Base-by-base conservation (phyloP, 2,888 invertebrate genomes). In the Orthosia incerta region DNA sequence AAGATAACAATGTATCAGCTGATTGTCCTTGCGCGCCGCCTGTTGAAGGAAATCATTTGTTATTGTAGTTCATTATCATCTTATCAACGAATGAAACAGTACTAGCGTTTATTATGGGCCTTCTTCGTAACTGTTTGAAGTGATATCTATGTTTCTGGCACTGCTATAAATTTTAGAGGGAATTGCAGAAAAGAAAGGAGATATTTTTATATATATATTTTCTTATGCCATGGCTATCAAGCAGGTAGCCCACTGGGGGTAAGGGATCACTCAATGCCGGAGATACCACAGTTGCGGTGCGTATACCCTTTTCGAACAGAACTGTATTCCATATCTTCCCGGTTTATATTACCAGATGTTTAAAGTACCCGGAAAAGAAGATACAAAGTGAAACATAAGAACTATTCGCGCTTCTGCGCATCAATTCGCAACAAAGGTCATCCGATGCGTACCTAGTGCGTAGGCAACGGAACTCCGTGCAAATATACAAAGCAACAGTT, bases 1-100 rank as follows among this genome's bases (percentile, higher is more conserved):
- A 82, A 82, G 83, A 82, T 74, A 77, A 81, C 65, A 68, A 82
- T 78, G 70, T 82, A 82, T 82, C 82, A 82, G 82, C 79, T 78
- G 83, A 82, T 78, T 82, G 74, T 74, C 79, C 82, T 80, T 78
- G 82, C 74, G 59, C 63, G 61, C 57, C 61, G 57, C 73, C 56
- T 53, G 69, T 64, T 70, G 79, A 74, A 74, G 69, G 82, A 70
- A 81, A 82, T 70, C 61, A 78, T 80, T 80, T 78, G 82, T 79
- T 82, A 57, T 70, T 78, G 70, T 74, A 64, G 79, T 78, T 78
- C 70, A 82, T 81, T 76, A 81, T 71, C 67, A 68, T 45, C 56
- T 23, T 71, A 81, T 71, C 71, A 71, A 57, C 55, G 50, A 45
- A 74, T 55, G 51, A 62, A 66, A 66, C 39, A 57, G 48, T 71